Base-by-base conservation (phyloP, 2,888 invertebrate genomes). In the Xanthorhoe spadicearia region DNA sequence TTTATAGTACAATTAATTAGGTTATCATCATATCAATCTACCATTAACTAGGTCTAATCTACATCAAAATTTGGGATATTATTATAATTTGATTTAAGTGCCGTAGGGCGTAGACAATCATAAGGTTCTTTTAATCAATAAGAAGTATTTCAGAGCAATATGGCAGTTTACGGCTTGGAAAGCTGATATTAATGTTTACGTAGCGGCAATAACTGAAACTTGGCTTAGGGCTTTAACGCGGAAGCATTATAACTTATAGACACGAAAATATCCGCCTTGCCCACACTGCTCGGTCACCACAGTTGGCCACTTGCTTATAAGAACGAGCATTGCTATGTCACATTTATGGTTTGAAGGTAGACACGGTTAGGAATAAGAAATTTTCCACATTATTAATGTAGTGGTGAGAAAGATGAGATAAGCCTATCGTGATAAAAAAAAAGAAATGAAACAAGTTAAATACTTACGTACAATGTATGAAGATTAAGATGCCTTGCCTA, bases 141-240 rank as follows among this genome's bases (percentile, higher is more conserved):
- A 77, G 80, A 54, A 15, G 46, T 52, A 64, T 60, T 46, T 57
- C 19, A 9, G 23, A 43, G 74, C 73, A 76, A 82, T 80, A 83
- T 81, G 70, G 71, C 68, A 75, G 74, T 74, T 79, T 80, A 75
- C 73, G 69, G 66, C 71, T 51, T 59, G 59, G 67, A 60, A 70
- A 75, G 65, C 70, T 75, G 77, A 82, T 85, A 83, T 85, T 84
- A 78, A 77, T 86, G 74, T 85, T 87, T 83, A 80, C 81, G 74
- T 75, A 74, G 75, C 58, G 70, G 80, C 84, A 83, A 85, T 85
- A 85, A 81, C 81, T 75, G 77, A 78, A 77, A 73, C 74, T 76
- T 72, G 64, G 50, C 61, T 61, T 35, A 50, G 43, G 38, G 60
- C 19, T 53, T 28, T 7, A 43, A 1, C 9, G 9, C 10, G 9